Evolutionary conservation across 1,140 invertebrate genomes (phyloP).

Genomic region (Drosophila insularis): DNA sequence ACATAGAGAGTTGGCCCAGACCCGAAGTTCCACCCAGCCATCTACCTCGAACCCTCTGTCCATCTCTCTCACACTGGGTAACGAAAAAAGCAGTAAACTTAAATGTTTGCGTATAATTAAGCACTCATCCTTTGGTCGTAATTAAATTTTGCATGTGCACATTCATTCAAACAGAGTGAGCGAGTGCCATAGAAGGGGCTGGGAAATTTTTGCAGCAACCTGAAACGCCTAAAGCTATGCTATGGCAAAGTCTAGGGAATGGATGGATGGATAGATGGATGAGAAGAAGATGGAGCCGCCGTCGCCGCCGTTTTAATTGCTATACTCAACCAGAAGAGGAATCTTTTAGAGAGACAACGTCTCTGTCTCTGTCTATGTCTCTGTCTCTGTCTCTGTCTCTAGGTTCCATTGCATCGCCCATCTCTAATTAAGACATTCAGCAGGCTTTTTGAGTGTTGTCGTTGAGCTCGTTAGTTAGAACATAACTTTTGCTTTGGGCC

Average conservation of each 20-base stretch:
- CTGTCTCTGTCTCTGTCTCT: background rate
- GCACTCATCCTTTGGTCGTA: slow-evolving; percentile 82
- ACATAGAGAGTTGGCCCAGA: slow-evolving; percentile 6
- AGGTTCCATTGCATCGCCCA: slow-evolving; percentile 12
- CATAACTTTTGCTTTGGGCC: slow-evolving; percentile 74
- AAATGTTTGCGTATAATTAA: slow-evolving; percentile 83
- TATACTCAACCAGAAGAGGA: slow-evolving; percentile 51
- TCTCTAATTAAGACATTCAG: slow-evolving; percentile 76
- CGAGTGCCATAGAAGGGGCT: background rate
- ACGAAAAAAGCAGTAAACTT: slow-evolving; percentile 78
- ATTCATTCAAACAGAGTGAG: slow-evolving; percentile 59
- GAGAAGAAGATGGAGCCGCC: background rate
- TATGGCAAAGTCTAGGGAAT: background rate
- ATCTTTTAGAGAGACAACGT: background rate
- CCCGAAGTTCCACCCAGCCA: background rate
- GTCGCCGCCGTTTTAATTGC: slow-evolving; percentile 70
- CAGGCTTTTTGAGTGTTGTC: slow-evolving; percentile 70
- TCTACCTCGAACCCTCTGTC: background rate
- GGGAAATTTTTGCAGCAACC: slow-evolving; percentile 3
- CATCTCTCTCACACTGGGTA: slow-evolving; percentile 27
- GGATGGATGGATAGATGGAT: background rate
- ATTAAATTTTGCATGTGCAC: slow-evolving; percentile 83
- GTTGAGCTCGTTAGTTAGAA: slow-evolving; percentile 81
- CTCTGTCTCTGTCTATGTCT: background rate
- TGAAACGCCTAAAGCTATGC: slow-evolving; percentile 2